Evolutionary conservation across 2,888 invertebrate species (phyloP), one percentile per base, ranked within the genome.

Genomic region (Leucophenga montana): DNA sequence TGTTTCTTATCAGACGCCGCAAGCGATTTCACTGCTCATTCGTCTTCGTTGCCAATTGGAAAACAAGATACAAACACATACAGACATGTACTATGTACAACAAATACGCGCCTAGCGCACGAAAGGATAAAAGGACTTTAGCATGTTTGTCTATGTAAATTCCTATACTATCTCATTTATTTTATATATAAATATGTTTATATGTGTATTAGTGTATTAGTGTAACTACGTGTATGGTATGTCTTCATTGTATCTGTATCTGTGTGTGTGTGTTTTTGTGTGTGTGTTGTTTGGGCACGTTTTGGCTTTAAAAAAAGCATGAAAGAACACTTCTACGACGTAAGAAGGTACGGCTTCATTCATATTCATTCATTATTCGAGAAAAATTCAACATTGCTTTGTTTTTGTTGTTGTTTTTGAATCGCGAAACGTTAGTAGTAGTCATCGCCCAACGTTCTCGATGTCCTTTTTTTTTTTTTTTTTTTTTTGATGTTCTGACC

Each of bases 341-440:
- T 59, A 54, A 18, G 31, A 39, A 67, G 56, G 67, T 48, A 65
- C 69, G 68, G 75, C 80, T 80, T 82, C 80, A 82, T 84, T 86
- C 82, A 80, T 80, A 82, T 83, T 82, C 85, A 84, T 86, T 86
- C 82, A 85, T 86, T 86, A 86, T 84, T 84, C 85, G 82, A 83
- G 79, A 79, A 82, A 79, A 78, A 78, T 77, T 80, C 78, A 48
- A 62, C 68, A 70, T 73, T 66, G 65, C 61, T 56, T 39, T 64
- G 27, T 18, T 44, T 18, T 39, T 14, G 13, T 44, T 44, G 9
- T 44, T 44, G 44, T 59, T 33, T 16, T 61, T 50, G 50, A 50
- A 61, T 61, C 22, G 61, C 39, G 27, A 57, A 14, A 16, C 9
- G 46, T n/a, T n/a, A n/a, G 46, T 48, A n/a, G 46, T 46, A 33